Percentiles rank a stretch among this genome's conserved stretches.
phyloP scores from a whole-genome alignment of 2,113 vertebrate genomes.

The Pelusios castaneus region DNA sequence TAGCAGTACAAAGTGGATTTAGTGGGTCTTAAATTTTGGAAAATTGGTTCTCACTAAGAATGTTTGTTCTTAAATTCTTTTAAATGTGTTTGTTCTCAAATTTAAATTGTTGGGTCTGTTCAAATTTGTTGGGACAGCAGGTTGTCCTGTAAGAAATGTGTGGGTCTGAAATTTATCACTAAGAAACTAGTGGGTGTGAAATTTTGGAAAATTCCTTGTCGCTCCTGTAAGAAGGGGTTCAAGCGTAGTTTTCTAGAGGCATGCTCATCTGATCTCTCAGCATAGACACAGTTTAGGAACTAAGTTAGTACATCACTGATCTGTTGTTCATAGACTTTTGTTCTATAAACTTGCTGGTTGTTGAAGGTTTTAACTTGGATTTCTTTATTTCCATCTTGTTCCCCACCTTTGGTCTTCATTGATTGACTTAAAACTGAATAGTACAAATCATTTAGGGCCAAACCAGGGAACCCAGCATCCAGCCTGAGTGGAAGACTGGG shows the following conservation, averaged over 20 bases:
- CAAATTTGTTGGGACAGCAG: too few species aligned
- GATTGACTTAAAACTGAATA: neutral
- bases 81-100: too few species aligned
- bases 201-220: neutral
- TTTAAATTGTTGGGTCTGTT: too few species aligned
- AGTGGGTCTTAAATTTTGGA: fast-evolving
- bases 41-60: too few species aligned
- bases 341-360: neutral
- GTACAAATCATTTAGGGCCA: neutral
- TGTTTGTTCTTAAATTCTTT: too few species aligned
- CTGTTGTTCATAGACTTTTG: neutral
- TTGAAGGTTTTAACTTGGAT: neutral
- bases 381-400: fast-evolving
- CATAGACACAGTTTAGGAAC: neutral
- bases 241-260: neutral
- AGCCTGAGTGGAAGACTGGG: fast-evolving
- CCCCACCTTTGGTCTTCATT: neutral
- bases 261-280: neutral
- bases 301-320: neutral
- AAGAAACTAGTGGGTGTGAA: fast-evolving
- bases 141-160: too few species aligned
- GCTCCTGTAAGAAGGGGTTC: neutral
- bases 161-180: too few species aligned
- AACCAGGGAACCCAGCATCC: slow-evolving; percentile 12
- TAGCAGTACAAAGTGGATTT: neutral